phyloP scores from a whole-genome alignment of 2,888 invertebrate species.

The Melipona bicolor region DNA sequence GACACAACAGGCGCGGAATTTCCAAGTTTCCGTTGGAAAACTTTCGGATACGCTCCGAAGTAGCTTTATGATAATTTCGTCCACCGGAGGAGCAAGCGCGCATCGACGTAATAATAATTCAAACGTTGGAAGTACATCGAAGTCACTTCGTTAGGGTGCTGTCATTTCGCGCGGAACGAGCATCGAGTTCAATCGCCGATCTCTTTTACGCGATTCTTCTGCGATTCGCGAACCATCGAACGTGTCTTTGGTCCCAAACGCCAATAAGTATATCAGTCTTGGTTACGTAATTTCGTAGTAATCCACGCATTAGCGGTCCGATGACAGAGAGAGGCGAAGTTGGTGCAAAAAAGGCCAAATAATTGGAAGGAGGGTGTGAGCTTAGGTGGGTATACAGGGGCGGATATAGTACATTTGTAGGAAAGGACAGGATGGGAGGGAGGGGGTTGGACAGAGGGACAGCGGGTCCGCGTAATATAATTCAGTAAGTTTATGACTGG shows the following conservation, averaged over 20 bases:
- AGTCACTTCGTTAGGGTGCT: no score
- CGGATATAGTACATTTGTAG: conserved; percentile 29
- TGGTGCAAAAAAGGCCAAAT: conserved; percentile 28
- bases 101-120: background rate
- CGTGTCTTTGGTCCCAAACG: background rate
- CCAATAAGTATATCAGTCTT: background rate
- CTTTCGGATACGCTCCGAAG: background rate
- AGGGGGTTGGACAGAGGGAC: conserved; percentile 58
- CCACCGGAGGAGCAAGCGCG: background rate
- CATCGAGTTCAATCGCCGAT: no score
- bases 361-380: conserved; percentile 8
- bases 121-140: no score
- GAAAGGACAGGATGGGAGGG: conserved; percentile 8
- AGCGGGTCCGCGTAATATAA: conserved; percentile 81
- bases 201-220: no score
- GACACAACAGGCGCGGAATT: background rate
- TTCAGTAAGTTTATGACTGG: conserved; percentile 84
- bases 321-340: conserved; percentile 1
- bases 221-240: no score
- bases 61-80: background rate
- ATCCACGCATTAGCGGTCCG: conserved; percentile 13
- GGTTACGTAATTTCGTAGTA: conserved; percentile 48
- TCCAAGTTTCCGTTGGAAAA: background rate
- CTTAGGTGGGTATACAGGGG: background rate
- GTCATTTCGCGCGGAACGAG: no score